Evolutionary conservation across 2,888 invertebrate genomes (phyloP), one percentile per base, ranked within the genome.

Genomic region (Acleris literana): DNA sequence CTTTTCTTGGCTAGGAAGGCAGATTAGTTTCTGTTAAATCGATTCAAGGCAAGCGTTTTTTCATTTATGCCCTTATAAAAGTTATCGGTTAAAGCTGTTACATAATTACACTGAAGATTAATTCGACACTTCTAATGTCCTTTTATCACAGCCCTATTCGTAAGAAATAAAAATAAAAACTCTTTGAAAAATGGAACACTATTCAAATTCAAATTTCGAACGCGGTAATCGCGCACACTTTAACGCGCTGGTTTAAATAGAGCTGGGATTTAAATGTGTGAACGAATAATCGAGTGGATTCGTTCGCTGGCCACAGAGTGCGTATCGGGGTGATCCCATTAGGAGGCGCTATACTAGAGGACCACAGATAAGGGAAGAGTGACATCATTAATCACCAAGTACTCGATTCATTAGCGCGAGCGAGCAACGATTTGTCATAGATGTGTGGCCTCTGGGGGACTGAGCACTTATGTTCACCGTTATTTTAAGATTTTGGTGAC

Each of bases 351-450:
- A 69, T 67, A 69, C 68, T 68, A 59, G 59, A 64, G 63, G 25
- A 43, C 53, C 61, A 53, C 29, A 46, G 70, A 70, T 70, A 70
- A 69, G 63, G 64, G 63, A 44, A 60, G 68, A 69, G 69, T 68
- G 68, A 68, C 64, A 63, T 58, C 71, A 71, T 71, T 70, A 69
- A 71, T 71, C 70, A 71, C 61, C 43, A 22, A 67, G 58, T 63
- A 64, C 55, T 63, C 70, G 70, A 70, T 71, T 71, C 71, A 71
- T 71, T 71, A 71, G 67, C 17, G 58, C 61, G 52, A 57, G 68
- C 55, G 64, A 52, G 20, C 55, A 51, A 53, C 65, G 53, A 71
- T 71, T 71, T 71, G 71, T 71, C 71, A 70, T 71, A 71, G 56
- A 65, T 69, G 71, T 71, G 71, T 71, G 70, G 71, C 63, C 70